Evolutionary conservation across 2,797 vertebrate species (phyloP).

Genomic region (Numenius phaeopus): DNA sequence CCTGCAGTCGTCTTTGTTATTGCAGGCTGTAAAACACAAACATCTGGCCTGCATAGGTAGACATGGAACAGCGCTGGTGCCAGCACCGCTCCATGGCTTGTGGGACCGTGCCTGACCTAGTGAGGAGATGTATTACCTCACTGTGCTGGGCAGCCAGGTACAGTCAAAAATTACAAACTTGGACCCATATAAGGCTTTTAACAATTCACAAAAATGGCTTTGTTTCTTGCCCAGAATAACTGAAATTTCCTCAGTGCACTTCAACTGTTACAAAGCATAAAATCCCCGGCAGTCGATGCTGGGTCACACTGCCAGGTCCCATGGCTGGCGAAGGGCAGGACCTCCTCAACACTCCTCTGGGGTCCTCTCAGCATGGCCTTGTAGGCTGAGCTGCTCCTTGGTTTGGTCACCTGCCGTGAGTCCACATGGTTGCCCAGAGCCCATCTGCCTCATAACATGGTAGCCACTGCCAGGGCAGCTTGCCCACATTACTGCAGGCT

Average conservation of each 20-base stretch:
- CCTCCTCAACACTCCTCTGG: not conserved
- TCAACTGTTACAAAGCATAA: not conserved
- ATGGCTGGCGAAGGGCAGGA: not conserved
- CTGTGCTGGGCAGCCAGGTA: not conserved
- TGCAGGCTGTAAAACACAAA: not conserved
- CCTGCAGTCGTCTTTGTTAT: not conserved
- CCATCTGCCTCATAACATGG: accelerated
- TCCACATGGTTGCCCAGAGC: not conserved
- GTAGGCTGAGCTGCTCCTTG: not conserved
- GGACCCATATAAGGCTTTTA: not conserved
- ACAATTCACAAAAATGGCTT: not conserved
- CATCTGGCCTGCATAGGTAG: not conserved
- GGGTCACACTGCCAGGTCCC: accelerated
- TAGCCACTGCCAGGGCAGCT: not conserved
- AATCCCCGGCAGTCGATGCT: accelerated
- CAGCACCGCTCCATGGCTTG: not conserved
- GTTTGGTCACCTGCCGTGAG: not conserved
- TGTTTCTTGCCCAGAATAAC: not conserved
- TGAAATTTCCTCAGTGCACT: not conserved
- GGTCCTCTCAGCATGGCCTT: accelerated
- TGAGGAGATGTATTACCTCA: not conserved
- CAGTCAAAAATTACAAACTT: not conserved
- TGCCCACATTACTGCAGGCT: not conserved
- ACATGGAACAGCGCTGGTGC: not conserved
- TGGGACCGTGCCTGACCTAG: not conserved